phyloP scores from a whole-genome alignment of 92 coral and sea anemone genomes.

The Phenganax stokvisi region DNA sequence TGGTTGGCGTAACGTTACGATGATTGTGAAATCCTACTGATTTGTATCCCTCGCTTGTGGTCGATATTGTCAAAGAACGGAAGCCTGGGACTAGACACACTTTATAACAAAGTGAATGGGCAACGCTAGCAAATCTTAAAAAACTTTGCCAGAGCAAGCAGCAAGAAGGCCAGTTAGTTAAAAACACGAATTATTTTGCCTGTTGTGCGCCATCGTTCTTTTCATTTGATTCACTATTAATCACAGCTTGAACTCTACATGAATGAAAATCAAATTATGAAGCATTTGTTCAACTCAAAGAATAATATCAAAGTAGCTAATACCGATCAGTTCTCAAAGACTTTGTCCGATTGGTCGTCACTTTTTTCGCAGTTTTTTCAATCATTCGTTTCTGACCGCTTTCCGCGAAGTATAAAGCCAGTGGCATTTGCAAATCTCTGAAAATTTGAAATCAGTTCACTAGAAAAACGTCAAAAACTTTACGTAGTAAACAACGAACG shows the following conservation, averaged over 20 bases:
- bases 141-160: too few species aligned
- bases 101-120: too few species aligned
- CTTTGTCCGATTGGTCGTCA: not conserved
- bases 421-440: slow-evolving; percentile 60
- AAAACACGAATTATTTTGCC: not conserved
- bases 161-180: too few species aligned
- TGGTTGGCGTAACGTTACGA: too few species aligned
- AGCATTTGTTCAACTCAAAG: not conserved
- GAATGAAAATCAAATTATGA: not conserved
- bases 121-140: too few species aligned
- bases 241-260: slow-evolving; percentile 12
- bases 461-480: not conserved
- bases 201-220: slow-evolving; percentile 4
- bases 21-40: too few species aligned
- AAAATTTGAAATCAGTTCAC: not conserved
- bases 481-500: not conserved
- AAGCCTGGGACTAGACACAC: too few species aligned
- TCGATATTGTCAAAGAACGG: too few species aligned
- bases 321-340: slow-evolving; percentile 67
- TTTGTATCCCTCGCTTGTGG: too few species aligned
- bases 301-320: not conserved
- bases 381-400: slow-evolving; percentile 45
- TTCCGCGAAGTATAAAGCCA: slow-evolving; percentile 57
- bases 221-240: not conserved
- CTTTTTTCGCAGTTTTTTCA: slow-evolving; percentile 13